Base-by-base conservation (phyloP, 2,113 vertebrate genomes). In the Zapus hudsonius region DNA sequence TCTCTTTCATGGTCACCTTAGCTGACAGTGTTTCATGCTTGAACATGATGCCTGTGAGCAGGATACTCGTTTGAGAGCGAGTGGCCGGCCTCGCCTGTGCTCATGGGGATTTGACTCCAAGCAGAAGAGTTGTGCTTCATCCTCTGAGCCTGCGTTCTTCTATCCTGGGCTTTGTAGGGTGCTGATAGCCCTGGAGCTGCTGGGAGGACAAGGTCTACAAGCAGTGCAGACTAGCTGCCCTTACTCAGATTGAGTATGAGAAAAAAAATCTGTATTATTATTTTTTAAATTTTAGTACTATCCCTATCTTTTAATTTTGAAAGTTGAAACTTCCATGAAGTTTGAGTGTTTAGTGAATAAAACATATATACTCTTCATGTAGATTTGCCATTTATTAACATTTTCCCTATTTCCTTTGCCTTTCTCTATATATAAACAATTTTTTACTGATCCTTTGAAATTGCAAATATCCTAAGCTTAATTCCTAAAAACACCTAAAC, bases 231-330 rank as follows among this genome's bases (percentile, higher is more conserved):
- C 73, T 44, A 33, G 6, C 59, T 57, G 25, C 23, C 78, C 38
- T 36, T 67, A 15, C 25, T 13, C 16, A 67, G 47, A 80, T 25
- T 87, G 59, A 3, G 3, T 42, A 75, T 79, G 44, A 57, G n/a
- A 64, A 64, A 67, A 36, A n/a, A 52, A 12, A 52, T 15, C 27
- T 27, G 19, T 44, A 57, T 82, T 66, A 29, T 29, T 72, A 64
- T 47, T 89, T 94, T 78, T 73, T 40, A 72, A 25, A 31, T 81
- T 36, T 92, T 86, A 52, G 16, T 15, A n/a, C n/a, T n/a, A 52
- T 61, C 6, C 23, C 7, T 42, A 85, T 15, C 19, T 74, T 94
- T 92, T 61, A 73, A 61, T 44, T 92, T 94, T 42, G 27, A 89
- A 72, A 61, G 13, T 70, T 38, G 38, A 81, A 12, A 59, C 72